These are phyloP conservation scores for Onthophagus sagittarius DNA, from an alignment of 2,888 invertebrate species.

Conservation along the genomic window DNA sequence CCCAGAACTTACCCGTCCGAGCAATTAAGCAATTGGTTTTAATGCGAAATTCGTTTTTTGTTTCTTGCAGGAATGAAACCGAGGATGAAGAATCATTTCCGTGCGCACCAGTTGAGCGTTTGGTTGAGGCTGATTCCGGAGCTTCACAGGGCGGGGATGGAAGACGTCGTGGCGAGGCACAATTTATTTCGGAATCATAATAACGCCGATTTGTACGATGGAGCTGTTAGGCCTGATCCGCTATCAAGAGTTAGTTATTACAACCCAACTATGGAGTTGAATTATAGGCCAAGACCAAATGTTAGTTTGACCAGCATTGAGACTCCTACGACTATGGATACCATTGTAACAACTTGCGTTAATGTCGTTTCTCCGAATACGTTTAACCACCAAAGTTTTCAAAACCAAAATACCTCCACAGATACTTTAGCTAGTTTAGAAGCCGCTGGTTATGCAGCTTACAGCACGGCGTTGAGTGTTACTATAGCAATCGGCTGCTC, in stretches of 20 bases:
- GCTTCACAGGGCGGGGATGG: constrained; percentile 82
- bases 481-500: constrained; percentile 81
- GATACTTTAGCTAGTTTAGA: constrained; percentile 77
- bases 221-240: constrained; percentile 82
- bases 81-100: constrained; percentile 86
- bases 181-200: constrained; percentile 88
- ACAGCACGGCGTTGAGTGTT: constrained; percentile 72
- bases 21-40: not conserved
- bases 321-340: constrained; percentile 65
- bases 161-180: constrained; percentile 80
- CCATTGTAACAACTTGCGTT: constrained; percentile 68
- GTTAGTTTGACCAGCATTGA: constrained; percentile 59
- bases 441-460: constrained; percentile 72
- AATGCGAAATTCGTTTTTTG: not conserved
- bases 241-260: constrained; percentile 61
- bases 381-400: constrained; percentile 54
- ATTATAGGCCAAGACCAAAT: constrained; percentile 56
- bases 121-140: constrained; percentile 94
- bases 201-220: constrained; percentile 85
- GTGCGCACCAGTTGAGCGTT: constrained; percentile 91
- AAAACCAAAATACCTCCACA: constrained; percentile 60
- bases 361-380: constrained; percentile 52
- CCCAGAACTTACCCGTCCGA: not conserved
- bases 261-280: constrained; percentile 61
- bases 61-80: constrained; percentile 78